A percentile compares a stretch with the other conserved stretches of the same genome.
Conservation (phyloP, 2,113 vertebrate species). For the Beaufortia kweichowensis region DNA sequence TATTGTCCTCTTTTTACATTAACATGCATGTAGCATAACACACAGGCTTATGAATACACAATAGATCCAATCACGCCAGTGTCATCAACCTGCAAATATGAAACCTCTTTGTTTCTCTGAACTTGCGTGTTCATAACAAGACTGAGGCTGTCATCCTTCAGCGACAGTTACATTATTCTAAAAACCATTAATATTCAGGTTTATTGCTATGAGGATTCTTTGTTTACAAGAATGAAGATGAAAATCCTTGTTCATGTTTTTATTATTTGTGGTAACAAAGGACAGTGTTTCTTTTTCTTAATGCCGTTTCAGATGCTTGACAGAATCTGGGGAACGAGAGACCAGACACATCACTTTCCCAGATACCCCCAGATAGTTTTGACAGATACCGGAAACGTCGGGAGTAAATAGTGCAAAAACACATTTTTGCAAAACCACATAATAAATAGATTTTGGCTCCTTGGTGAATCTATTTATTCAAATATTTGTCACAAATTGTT, state of each 20-base stretch:
- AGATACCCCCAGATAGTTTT: too few relatives aligned
- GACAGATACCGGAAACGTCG: conserved; percentile 3
- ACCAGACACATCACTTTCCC: conserved; percentile 11
- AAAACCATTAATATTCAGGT: background rate
- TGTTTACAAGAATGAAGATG: background rate
- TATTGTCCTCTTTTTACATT: background rate
- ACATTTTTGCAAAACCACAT: too few relatives aligned
- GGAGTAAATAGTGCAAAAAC: background rate
- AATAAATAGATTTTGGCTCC: too few relatives aligned
- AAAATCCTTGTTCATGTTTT: background rate
- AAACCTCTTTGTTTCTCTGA: background rate
- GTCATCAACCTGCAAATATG: background rate
- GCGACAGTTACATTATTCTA: background rate
- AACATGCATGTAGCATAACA: background rate
- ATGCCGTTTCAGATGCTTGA: conserved; percentile 40
- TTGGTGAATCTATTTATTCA: too few relatives aligned
- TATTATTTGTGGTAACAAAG: conserved; percentile 21
- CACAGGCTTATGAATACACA: background rate
- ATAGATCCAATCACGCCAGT: background rate
- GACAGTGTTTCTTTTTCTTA: conserved; percentile 1
- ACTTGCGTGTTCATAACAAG: too few relatives aligned
- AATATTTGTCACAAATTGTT: too few relatives aligned
- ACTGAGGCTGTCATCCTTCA: background rate
- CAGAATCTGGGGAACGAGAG: conserved; percentile 58
- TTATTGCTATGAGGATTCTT: conserved; percentile 33